A percentile compares a stretch with the other conserved stretches of the same genome.
These are phyloP conservation scores for Brachypteracias leptosomus DNA, from an alignment of 2,113 vertebrate species.

Conservation along the genomic window DNA sequence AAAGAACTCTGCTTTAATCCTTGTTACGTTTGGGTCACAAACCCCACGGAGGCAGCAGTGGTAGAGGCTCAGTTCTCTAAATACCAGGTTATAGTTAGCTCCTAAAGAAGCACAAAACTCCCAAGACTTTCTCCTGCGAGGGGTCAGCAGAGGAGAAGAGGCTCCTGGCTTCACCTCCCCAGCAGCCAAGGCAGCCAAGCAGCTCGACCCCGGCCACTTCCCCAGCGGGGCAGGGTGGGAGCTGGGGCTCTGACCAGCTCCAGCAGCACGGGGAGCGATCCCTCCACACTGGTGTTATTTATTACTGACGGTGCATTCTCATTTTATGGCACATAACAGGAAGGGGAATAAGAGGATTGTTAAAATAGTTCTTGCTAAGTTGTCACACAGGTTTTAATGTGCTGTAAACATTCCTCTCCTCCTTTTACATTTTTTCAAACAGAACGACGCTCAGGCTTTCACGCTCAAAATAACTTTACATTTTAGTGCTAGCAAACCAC, in stretches of 20 bases:
- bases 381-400: conserved; percentile 52
- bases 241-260: background rate
- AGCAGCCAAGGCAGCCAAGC: background rate
- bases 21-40: background rate
- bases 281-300: background rate
- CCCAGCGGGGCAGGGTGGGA: background rate
- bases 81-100: background rate
- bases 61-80: background rate
- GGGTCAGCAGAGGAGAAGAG: background rate
- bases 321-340: background rate
- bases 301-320: background rate
- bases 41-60: background rate
- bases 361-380: conserved; percentile 49
- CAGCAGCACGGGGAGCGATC: background rate
- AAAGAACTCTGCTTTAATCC: background rate
- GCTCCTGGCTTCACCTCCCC: background rate
- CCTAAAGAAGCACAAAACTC: background rate
- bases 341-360: conserved; percentile 50
- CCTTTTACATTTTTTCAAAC: background rate
- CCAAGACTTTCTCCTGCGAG: background rate
- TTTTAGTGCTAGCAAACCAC: conserved; percentile 9
- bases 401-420: conserved; percentile 44
- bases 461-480: conserved; percentile 21
- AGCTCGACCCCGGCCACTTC: background rate
- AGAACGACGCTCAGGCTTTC: background rate